phyloP scores from a whole-genome alignment of 2,113 vertebrate species.

The Chelonoidis abingdonii region DNA sequence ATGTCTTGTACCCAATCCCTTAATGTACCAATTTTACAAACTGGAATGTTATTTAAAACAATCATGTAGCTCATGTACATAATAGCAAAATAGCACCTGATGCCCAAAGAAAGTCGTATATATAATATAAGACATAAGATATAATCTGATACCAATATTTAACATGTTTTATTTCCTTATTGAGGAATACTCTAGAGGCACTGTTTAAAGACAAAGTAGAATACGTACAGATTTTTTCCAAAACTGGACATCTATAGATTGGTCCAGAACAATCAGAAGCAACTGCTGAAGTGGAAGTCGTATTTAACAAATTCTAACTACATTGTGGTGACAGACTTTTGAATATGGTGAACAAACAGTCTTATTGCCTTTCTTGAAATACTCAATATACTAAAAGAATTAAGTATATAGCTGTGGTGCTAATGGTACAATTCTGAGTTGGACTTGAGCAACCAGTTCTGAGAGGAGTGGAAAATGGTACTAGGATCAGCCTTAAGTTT shows the following conservation, averaged over 20 bases:
- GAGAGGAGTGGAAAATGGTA: neutral
- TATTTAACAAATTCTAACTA: neutral
- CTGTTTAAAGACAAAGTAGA: neutral
- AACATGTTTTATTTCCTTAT: neutral
- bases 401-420: neutral
- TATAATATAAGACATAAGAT: neutral
- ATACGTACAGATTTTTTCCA: neutral
- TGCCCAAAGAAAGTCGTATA: neutral
- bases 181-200: neutral
- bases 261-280: neutral
- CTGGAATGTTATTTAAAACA: neutral
- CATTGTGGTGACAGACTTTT: neutral
- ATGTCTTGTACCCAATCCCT: neutral
- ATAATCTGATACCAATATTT: neutral
- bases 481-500: neutral
- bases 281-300: neutral
- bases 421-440: neutral
- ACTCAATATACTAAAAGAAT: neutral
- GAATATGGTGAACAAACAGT: neutral
- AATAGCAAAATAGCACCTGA: neutral
- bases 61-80: neutral
- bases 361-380: neutral
- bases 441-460: neutral
- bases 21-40: neutral
- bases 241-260: neutral